Evolutionary conservation across 2,113 vertebrate species (phyloP).

Genomic region (Paradisaea rubra): DNA sequence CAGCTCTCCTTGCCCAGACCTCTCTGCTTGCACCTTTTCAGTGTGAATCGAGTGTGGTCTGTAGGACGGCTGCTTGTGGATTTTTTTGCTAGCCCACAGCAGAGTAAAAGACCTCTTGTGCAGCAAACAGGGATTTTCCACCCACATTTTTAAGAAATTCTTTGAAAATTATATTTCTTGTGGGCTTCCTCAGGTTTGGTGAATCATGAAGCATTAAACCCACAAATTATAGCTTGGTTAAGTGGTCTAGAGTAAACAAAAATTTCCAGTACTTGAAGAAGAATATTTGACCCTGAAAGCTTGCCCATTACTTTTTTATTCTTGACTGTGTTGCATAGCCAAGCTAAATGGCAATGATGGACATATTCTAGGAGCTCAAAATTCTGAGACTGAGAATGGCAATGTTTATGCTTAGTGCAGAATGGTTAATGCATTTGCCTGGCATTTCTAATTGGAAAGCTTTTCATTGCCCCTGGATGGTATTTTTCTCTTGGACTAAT

Average conservation of each 20-base stretch:
- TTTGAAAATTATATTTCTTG: background rate
- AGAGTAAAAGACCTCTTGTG: background rate
- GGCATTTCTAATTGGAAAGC: background rate
- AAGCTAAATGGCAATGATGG: background rate
- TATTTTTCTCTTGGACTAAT: background rate
- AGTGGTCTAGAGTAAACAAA: background rate
- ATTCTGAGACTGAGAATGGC: background rate
- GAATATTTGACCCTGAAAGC: background rate
- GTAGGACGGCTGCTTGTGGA: background rate
- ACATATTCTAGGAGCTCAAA: background rate
- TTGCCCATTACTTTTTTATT: background rate
- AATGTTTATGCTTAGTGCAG: background rate
- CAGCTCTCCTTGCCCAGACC: background rate
- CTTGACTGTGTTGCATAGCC: background rate
- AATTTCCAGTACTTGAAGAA: slow-evolving; percentile 23
- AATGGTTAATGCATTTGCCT: background rate
- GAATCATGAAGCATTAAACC: background rate
- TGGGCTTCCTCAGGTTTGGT: background rate
- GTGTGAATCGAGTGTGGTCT: background rate
- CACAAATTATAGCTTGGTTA: background rate
- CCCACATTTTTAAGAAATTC: background rate
- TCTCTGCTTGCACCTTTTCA: background rate
- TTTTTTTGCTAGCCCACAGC: background rate
- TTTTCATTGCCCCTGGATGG: background rate
- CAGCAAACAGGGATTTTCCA: background rate